Conservation (phyloP, 2,888 invertebrate species). For the Hirtodrosophila alboralis region DNA sequence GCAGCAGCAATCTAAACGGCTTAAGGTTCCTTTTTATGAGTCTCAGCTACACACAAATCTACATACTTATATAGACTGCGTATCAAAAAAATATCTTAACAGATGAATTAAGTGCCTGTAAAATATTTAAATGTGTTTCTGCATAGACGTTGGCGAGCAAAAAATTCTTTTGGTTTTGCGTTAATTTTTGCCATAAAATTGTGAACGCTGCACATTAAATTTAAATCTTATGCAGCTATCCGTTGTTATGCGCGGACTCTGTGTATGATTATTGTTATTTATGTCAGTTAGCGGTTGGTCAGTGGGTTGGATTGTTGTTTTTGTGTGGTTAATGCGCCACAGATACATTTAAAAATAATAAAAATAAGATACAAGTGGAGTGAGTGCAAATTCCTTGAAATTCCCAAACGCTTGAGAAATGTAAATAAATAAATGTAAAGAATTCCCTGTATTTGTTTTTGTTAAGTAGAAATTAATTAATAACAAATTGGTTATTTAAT, state of each 20-base stretch:
- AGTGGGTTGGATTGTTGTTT: slow-evolving; percentile 15
- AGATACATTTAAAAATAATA: slow-evolving; percentile 25
- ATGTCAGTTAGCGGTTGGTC: slow-evolving; percentile 27
- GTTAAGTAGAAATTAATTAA: too few relatives aligned
- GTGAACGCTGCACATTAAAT: slow-evolving; percentile 54
- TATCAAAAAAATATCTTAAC: slow-evolving; percentile 29
- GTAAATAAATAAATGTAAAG: too few relatives aligned
- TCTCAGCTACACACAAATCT: slow-evolving; percentile 27
- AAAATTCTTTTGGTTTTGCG: slow-evolving; percentile 8
- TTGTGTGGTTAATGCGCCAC: slow-evolving; percentile 8
- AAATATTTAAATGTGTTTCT: slow-evolving; percentile 7
- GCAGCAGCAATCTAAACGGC: slow-evolving; percentile 13
- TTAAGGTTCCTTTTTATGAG: slow-evolving; percentile 47
- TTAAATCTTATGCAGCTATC: slow-evolving; percentile 47
- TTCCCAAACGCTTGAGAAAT: too few relatives aligned
- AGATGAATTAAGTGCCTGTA: slow-evolving; percentile 21
- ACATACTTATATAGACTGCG: neutral
- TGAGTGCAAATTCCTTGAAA: too few relatives aligned
- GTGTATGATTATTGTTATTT: slow-evolving; percentile 20
- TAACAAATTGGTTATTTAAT: too few relatives aligned
- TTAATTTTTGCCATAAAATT: slow-evolving; percentile 51
- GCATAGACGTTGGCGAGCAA: slow-evolving; percentile 6
- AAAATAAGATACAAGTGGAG: too few relatives aligned
- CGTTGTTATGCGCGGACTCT: neutral
- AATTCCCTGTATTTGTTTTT: too few relatives aligned